Percentiles rank a stretch among this genome's conserved stretches.
Evolutionary conservation across 1,140 invertebrate species (phyloP).

Genomic region (Cryptotermes secundus): DNA sequence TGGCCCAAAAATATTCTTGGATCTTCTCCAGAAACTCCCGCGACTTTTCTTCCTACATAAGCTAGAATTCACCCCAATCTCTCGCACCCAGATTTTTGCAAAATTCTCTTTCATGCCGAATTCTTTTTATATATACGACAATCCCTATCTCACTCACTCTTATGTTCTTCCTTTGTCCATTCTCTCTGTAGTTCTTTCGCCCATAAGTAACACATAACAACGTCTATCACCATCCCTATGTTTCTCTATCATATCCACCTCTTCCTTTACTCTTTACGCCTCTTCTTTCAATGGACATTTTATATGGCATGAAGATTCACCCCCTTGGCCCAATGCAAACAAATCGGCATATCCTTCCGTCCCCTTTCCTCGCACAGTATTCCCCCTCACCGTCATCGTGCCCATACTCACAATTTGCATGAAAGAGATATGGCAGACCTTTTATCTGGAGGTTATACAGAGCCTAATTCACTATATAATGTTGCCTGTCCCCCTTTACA

Average conservation of each 20-base stretch:
- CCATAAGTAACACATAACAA: conserved; percentile 14
- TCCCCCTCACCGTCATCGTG: not conserved
- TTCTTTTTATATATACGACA: conserved; percentile 17
- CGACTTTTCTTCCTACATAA: not conserved
- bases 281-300: not conserved
- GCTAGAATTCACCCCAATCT: not conserved
- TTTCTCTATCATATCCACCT: conserved; percentile 5
- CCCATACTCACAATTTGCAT: not conserved
- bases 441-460: not conserved
- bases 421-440: not conserved
- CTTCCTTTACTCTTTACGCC: not conserved
- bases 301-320: not conserved
- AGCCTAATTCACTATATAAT: not conserved
- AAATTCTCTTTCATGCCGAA: not conserved
- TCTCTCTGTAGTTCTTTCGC: not conserved
- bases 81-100: not conserved
- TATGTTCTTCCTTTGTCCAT: not conserved
- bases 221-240: not conserved
- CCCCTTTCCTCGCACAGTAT: not conserved
- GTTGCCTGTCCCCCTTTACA: not conserved
- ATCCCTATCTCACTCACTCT: not conserved
- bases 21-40: not conserved
- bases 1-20: not conserved
- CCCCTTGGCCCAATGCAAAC: not conserved
- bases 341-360: not conserved